A percentile compares a stretch with the other conserved stretches of the same genome.
Conservation (phyloP, 1,140 invertebrate genomes). For the Caenorhabditis briggsae region DNA sequence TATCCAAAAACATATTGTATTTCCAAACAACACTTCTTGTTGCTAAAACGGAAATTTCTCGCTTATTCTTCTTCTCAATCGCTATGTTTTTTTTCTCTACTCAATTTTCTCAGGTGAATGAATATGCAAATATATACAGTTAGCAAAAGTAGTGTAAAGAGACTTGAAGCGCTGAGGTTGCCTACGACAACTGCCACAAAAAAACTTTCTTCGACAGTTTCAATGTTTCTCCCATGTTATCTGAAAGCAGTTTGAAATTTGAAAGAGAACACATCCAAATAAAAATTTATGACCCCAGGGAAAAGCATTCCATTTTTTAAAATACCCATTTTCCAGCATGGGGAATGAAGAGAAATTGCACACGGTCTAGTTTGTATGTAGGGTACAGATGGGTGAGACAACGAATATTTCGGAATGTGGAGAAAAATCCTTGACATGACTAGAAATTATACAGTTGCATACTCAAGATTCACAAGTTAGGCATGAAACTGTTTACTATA, state of each 20-base stretch:
- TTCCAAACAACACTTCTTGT: conserved; percentile 1
- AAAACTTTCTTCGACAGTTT: not conserved
- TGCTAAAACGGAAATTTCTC: not conserved
- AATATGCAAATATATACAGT: conserved; percentile 55
- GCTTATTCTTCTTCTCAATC: not conserved
- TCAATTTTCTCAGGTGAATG: not conserved
- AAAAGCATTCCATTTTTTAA: too few species aligned
- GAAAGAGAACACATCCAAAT: too few species aligned
- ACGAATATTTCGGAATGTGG: not conserved
- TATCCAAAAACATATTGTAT: not conserved
- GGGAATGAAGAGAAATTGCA: too few species aligned
- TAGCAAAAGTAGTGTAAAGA: conserved; percentile 4
- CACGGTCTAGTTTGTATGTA: too few species aligned
- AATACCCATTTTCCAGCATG: too few species aligned
- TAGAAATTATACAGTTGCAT: not conserved
- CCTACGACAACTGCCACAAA: not conserved
- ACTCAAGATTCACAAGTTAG: not conserved
- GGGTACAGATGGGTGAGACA: not conserved
- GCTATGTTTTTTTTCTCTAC: not conserved
- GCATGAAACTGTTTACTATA: not conserved
- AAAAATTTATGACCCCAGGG: too few species aligned
- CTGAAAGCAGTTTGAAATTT: too few species aligned
- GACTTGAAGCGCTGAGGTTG: not conserved
- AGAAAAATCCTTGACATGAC: not conserved
- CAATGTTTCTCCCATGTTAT: not conserved